Evolutionary conservation across 2,113 vertebrate genomes (phyloP).

Genomic region (Collichthys lucidus): DNA sequence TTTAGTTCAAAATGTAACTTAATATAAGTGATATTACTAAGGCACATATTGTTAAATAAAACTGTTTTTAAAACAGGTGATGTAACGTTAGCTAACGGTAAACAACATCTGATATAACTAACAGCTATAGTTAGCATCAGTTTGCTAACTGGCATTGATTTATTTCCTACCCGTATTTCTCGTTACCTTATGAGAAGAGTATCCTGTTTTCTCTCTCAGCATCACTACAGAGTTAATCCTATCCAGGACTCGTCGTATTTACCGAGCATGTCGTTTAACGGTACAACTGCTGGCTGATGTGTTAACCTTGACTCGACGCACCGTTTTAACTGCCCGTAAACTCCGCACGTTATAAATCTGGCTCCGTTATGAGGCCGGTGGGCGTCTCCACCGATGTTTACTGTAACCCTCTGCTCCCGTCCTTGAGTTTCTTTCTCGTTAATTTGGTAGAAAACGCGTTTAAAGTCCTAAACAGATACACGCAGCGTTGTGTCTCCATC

Average conservation of each 20-base stretch:
- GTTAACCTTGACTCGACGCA: slow-evolving; percentile 4
- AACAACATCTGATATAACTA: background rate
- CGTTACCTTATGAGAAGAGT: slow-evolving; percentile 12
- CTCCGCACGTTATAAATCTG: slow-evolving; percentile 15
- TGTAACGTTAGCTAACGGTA: background rate
- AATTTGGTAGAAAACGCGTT: background rate
- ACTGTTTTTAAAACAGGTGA: background rate
- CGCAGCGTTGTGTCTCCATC: background rate
- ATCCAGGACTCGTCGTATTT: background rate
- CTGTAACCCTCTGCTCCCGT: background rate
- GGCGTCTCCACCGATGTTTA: slow-evolving; percentile 24
- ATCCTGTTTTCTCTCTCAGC: background rate
- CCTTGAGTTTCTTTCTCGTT: no score
- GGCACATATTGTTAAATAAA: background rate
- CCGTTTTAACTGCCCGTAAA: slow-evolving; percentile 27
- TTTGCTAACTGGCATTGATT: no score
- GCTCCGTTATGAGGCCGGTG: slow-evolving; percentile 14
- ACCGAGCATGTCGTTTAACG: background rate
- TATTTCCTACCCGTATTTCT: background rate
- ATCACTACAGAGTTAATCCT: background rate
- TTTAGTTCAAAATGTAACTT: background rate
- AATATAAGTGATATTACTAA: background rate
- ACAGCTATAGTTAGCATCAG: background rate
- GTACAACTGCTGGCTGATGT: background rate
- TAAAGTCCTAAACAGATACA: no score